Conservation (phyloP, 1,140 invertebrate genomes). For the Heliconius hewitsoni region DNA sequence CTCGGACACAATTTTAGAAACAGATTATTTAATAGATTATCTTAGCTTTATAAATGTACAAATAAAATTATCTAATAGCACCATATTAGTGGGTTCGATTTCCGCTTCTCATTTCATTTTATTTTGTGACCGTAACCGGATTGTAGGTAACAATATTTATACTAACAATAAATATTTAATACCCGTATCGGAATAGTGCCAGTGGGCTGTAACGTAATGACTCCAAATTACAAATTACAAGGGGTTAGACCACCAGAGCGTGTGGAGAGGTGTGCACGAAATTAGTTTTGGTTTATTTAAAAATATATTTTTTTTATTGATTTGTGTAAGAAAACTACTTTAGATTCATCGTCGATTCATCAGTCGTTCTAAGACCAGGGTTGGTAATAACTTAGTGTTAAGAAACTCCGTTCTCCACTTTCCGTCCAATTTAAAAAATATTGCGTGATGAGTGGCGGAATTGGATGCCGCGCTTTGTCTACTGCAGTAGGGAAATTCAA, state of each 20-base stretch:
- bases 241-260: constrained; percentile 45
- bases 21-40: too few relatives aligned
- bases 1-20: too few relatives aligned
- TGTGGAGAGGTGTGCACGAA: constrained; percentile 34
- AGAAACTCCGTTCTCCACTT: too few relatives aligned
- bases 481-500: too few relatives aligned
- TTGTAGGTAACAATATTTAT: constrained; percentile 11
- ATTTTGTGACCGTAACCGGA: neutral
- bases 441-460: too few relatives aligned
- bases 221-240: constrained; percentile 45
- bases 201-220: constrained; percentile 37
- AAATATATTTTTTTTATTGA: neutral
- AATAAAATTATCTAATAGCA: neutral
- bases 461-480: too few relatives aligned
- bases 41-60: neutral
- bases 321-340: neutral
- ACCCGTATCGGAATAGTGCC: constrained; percentile 33
- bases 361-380: neutral
- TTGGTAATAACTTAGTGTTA: neutral
- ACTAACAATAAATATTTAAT: constrained; percentile 28
- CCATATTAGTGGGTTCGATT: neutral
- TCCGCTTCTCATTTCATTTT: neutral
- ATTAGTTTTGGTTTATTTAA: neutral
- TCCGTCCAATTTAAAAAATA: too few relatives aligned
- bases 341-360: too few relatives aligned